Evolutionary conservation across 2,888 invertebrate genomes (phyloP).

Genomic region (Danaus chrysippus): DNA sequence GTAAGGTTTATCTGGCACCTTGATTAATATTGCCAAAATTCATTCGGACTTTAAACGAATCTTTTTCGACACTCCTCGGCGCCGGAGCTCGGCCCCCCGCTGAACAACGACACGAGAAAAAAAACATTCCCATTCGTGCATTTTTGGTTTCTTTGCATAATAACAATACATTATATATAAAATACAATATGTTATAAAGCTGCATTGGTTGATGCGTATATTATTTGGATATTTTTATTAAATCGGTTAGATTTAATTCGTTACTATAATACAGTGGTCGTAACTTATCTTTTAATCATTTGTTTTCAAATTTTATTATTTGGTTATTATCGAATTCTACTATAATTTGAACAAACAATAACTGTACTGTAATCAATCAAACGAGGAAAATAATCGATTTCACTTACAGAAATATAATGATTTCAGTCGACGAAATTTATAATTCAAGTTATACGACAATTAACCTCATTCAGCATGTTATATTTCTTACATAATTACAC

Average conservation of each 20-base stretch:
- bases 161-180: slow-evolving; percentile 33
- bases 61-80: slow-evolving; percentile 42
- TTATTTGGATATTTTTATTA: slow-evolving; percentile 12
- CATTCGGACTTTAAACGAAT: slow-evolving; percentile 33
- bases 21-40: slow-evolving; percentile 27
- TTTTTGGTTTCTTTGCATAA: slow-evolving; percentile 35
- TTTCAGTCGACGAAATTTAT: not conserved
- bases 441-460: not conserved
- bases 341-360: not conserved
- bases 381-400: too few relatives aligned
- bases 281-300: not conserved
- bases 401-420: not conserved
- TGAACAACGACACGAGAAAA: slow-evolving; percentile 34
- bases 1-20: not conserved
- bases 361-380: not conserved
- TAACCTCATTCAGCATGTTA: not conserved
- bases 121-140: slow-evolving; percentile 25
- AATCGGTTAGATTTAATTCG: not conserved
- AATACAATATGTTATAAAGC: slow-evolving; percentile 15
- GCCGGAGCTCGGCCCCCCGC: slow-evolving; percentile 36
- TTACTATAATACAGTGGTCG: not conserved
- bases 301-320: too few relatives aligned
- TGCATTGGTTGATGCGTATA: slow-evolving; percentile 18
- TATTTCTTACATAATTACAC: not conserved
- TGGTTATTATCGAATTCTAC: too few relatives aligned